phyloP scores from a whole-genome alignment of 2,113 vertebrate genomes.

The Helogale parvula region DNA sequence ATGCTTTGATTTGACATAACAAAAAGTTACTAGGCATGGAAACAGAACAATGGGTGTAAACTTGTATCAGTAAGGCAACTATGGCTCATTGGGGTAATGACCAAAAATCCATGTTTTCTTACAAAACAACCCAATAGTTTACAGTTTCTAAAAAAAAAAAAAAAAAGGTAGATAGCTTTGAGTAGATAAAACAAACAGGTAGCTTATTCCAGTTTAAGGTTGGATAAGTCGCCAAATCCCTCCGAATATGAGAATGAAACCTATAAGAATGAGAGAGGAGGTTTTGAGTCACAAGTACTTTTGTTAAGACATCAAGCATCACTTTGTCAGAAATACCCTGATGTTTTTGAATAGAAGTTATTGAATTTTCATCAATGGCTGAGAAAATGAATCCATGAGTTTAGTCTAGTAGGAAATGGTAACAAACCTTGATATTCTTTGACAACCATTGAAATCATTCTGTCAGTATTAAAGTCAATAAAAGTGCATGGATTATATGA shows the following conservation, averaged over 20 bases:
- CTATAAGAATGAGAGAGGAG: not conserved
- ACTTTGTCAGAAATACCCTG: not conserved
- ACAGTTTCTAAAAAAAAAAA: not conserved
- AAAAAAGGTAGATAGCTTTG: not conserved
- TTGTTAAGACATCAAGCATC: not conserved
- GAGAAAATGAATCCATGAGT: not conserved
- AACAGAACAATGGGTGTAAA: conserved; percentile 3
- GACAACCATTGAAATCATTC: not conserved
- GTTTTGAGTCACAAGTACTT: not conserved
- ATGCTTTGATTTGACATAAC: not conserved
- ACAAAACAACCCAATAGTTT: not conserved
- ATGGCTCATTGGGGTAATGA: not conserved
- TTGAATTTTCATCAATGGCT: not conserved
- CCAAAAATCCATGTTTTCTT: not conserved
- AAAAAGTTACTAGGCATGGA: not conserved
- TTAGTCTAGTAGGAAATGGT: not conserved
- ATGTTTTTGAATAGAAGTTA: not conserved
- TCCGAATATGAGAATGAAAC: conserved; percentile 31
- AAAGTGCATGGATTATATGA: not conserved
- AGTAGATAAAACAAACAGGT: not conserved
- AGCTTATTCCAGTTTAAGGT: not conserved
- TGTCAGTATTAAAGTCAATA: not conserved
- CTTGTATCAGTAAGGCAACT: not conserved
- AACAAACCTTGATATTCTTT: not conserved
- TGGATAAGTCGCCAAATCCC: not conserved